Evolutionary conservation across 2,797 vertebrate species (phyloP), one percentile per base, ranked within the genome.

Genomic region (Octomys mimax): DNA sequence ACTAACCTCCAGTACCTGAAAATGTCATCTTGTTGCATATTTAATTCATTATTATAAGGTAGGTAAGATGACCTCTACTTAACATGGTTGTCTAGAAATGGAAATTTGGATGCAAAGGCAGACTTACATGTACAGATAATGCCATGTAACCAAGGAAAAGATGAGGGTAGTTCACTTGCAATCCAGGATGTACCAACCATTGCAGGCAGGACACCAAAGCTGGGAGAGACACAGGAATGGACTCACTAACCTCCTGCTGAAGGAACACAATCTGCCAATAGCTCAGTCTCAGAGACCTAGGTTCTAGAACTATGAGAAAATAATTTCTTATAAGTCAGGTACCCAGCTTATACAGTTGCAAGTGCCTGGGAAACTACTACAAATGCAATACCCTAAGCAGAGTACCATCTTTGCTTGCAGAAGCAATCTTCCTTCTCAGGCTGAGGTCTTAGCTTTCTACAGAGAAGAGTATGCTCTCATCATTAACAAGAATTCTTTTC

Each of bases 151-250:
- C n/a, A 86, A 84, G 36, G 11, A 11, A 54, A n/a, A 46, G n/a
- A 79, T 71, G 0, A 78, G 2, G 3, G 6, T 1, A 19, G 31
- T 31, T 11, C 2, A 10, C 59, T 31, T 54, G 6, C n/a, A 89
- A 36, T 26, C 11, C 42, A 70, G 36, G 33, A 31, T 19, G 6
- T 19, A 16, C 19, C 33, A n/a, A 26, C n/a, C 22, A 13, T 31
- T n/a, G 19, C 8, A 61, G 68, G 33, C 10, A 83, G 70, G 68
- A 8, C 36, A 13, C 5, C 59, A 54, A 61, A 61, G 14, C 13
- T 26, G 13, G 33, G 26, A 68, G 5, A 3, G 36, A 59, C 36
- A 81, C 49, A 59, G 12, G 13, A 78, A 1, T 21, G 75, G 19
- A 7, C n/a, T 59, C 13, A 19, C 42, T 70, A 26, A 66, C 31